Evolutionary conservation across 2,113 vertebrate species (phyloP), one percentile per base, ranked within the genome.

Genomic region (Electrona antarctica): DNA sequence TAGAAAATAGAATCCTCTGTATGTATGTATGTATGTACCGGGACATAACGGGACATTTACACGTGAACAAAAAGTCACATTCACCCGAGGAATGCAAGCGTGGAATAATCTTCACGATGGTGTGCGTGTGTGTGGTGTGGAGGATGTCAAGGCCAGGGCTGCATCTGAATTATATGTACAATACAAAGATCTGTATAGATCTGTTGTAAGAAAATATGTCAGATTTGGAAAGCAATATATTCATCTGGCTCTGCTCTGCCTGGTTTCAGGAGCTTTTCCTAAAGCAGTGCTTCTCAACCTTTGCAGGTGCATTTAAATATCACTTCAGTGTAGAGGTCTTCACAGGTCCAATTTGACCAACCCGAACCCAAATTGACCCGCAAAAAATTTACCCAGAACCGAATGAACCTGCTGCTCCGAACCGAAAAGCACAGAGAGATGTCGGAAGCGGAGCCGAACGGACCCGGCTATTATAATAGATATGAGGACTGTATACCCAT

Each of bases 191-290:
- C 75, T 75, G 4, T 69, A 21, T 21, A 54, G 60, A 71, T 71
- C 63, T 57, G 47, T 41, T 58, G 64, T 88, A 87, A 84, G 89
- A 89, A 90, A 89, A 89, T 86, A 91, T 11, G 81, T 81, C 57
- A 74, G 63, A 60, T 73, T 77, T 64, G 73, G 62, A 66, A 73
- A 73, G 64, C 69, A 73, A 58, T 29, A 57, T 41, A 41, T 41
- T 4, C 33, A 49, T 8, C 33, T 41, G 33, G 3, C 3, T 41
- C 33, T 41, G 33, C 33, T 6, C 33, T 41, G 3, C 33, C 33
- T 41, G 1, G 33, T 41, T 41, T 41, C 33, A 41, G 33, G 33
- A 41, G 33, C 33, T 41, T 41, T 41, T 41, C 33, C 33, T 41
- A 41, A 41, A 41, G 33, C 21, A 21, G 21, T 21, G 21, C 21